Conservation (phyloP, 2,113 vertebrate genomes). For the Oceanites oceanicus region DNA sequence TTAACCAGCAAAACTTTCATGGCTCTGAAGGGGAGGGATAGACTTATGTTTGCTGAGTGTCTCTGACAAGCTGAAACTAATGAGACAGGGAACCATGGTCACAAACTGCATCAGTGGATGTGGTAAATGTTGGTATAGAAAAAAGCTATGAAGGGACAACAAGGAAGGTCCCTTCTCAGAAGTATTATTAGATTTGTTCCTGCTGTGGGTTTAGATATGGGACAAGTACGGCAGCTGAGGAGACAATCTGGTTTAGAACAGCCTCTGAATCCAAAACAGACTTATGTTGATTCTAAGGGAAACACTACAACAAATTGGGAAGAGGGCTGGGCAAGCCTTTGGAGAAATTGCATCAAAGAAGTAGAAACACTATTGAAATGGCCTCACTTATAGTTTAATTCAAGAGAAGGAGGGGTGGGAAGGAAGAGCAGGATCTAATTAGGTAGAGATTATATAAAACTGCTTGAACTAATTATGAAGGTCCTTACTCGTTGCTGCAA, state of each 20-base stretch:
- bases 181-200: not conserved
- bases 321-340: not conserved
- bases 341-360: not conserved
- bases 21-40: not conserved
- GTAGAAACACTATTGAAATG: not conserved
- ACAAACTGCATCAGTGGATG: not conserved
- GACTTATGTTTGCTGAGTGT: not conserved
- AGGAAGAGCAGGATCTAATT: not conserved
- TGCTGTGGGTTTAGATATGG: not conserved
- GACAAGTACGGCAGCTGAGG: not conserved
- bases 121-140: not conserved
- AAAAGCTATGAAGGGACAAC: not conserved
- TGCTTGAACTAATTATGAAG: not conserved
- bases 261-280: not conserved
- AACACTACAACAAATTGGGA: not conserved
- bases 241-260: too few species aligned
- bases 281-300: accelerated
- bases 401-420: not conserved
- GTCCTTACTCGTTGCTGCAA: not conserved
- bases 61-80: not conserved
- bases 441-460: not conserved
- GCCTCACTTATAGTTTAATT: not conserved
- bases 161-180: not conserved
- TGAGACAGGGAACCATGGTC: not conserved
- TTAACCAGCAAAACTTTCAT: not conserved